Conservation (phyloP, 2,888 invertebrate genomes). For the Terebella lapidaria region DNA sequence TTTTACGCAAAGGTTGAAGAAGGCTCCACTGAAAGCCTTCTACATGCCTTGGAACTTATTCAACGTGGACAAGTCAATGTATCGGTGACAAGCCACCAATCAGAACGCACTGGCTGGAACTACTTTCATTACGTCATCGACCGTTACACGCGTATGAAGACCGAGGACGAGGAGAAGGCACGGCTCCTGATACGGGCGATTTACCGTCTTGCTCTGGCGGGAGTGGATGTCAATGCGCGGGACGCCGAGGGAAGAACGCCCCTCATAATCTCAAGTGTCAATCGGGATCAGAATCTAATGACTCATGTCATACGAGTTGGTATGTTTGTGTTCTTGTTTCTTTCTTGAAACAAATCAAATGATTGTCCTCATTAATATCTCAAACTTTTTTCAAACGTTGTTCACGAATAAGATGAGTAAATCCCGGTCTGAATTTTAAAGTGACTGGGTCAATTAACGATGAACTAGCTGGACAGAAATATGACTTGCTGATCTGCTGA, state of each 20-base stretch:
- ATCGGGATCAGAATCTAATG: constrained; percentile 27
- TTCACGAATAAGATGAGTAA: no score
- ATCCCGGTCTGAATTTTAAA: no score
- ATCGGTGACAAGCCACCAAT: constrained; percentile 15
- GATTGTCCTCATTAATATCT: no score
- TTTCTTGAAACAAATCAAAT: no score
- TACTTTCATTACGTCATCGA: constrained; percentile 29
- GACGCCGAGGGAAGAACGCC: constrained; percentile 23
- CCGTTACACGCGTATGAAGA: constrained; percentile 11
- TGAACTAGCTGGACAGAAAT: no score
- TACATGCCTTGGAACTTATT: constrained; percentile 24
- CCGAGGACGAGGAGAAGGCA: constrained; percentile 17
- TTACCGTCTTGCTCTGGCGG: constrained; percentile 31
- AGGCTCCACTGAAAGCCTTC: constrained; percentile 21
- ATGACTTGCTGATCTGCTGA: no score
- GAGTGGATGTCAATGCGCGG: constrained; percentile 29
- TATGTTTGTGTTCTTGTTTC: constrained; percentile 12
- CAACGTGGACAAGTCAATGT: constrained; percentile 24
- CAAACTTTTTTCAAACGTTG: no score
- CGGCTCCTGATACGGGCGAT: constrained; percentile 25
- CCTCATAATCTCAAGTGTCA: constrained; percentile 7
- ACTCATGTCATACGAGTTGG: constrained; percentile 31
- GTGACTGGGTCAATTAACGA: no score
- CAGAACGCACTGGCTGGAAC: constrained; percentile 25
- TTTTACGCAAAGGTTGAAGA: constrained; percentile 23